Conservation (phyloP, 2,113 vertebrate species). For the Calidris pygmaea region DNA sequence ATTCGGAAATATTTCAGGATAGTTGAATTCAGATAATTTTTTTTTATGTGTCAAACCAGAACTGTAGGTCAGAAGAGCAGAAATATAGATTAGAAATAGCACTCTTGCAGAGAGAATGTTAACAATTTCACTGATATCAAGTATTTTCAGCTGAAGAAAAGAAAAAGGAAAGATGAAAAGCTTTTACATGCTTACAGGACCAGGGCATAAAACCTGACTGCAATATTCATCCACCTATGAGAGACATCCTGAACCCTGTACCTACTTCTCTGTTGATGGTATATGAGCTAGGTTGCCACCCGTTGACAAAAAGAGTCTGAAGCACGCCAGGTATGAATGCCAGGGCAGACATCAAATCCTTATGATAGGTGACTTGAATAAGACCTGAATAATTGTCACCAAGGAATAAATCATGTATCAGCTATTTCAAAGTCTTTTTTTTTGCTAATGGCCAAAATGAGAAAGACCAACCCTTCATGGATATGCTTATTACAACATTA, state of each 20-base stretch:
- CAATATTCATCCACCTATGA: background rate
- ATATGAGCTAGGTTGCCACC: background rate
- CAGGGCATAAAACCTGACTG: background rate
- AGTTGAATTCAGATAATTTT: background rate
- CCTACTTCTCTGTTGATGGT: background rate
- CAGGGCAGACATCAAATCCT: background rate
- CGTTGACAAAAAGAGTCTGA: background rate
- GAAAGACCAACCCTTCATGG: background rate
- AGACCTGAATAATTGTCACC: background rate
- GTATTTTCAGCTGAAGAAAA: background rate
- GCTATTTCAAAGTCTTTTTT: background rate
- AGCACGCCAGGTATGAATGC: background rate
- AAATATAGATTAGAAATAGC: background rate
- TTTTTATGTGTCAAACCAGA: background rate
- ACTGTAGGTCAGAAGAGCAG: background rate
- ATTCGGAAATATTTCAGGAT: background rate
- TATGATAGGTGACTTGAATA: background rate
- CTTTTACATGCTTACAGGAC: background rate
- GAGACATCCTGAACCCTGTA: background rate
- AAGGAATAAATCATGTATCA: background rate
- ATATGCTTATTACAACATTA: background rate
- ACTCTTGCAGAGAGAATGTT: background rate
- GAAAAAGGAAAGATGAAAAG: background rate
- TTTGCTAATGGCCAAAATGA: background rate
- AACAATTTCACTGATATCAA: background rate